These are phyloP conservation scores for Danio choprae DNA, from an alignment of 2,797 vertebrate genomes.

Conservation along the genomic window DNA sequence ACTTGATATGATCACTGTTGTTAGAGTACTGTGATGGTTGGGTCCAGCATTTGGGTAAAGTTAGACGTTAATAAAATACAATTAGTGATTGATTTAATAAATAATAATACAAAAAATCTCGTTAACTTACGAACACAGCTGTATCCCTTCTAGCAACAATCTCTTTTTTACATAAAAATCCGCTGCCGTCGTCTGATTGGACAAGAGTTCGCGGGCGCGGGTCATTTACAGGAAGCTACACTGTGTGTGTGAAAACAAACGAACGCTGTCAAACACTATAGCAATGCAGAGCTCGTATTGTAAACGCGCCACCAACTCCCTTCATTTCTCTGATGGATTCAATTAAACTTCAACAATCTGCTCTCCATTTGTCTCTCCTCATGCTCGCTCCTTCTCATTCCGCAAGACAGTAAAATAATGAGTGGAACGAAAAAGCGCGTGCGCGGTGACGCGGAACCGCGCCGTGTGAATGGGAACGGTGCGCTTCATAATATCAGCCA, in stretches of 20 bases:
- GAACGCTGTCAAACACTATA: not conserved
- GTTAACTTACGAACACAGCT: no score
- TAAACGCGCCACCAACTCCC: slow-evolving; percentile 14
- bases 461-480: slow-evolving; percentile 57
- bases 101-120: no score
- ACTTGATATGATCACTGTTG: no score
- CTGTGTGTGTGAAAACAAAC: not conserved
- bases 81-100: no score
- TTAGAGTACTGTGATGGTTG: no score
- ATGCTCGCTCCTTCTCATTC: slow-evolving; percentile 6
- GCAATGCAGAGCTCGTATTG: slow-evolving; percentile 19
- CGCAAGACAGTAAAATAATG: slow-evolving; percentile 20
- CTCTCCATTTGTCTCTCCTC: slow-evolving; percentile 45
- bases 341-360: slow-evolving; percentile 45
- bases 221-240: slow-evolving; percentile 16
- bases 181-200: slow-evolving; percentile 21
- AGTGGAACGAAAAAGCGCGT: slow-evolving; percentile 21
- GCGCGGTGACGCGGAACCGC: not conserved
- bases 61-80: no score
- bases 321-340: slow-evolving; percentile 40
- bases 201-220: not conserved
- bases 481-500: slow-evolving; percentile 65
- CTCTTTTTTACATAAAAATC: slow-evolving; percentile 77
- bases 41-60: no score
- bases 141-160: no score